Evolutionary conservation across 1,140 invertebrate genomes (phyloP).

Genomic region (Anastrepha obliqua): DNA sequence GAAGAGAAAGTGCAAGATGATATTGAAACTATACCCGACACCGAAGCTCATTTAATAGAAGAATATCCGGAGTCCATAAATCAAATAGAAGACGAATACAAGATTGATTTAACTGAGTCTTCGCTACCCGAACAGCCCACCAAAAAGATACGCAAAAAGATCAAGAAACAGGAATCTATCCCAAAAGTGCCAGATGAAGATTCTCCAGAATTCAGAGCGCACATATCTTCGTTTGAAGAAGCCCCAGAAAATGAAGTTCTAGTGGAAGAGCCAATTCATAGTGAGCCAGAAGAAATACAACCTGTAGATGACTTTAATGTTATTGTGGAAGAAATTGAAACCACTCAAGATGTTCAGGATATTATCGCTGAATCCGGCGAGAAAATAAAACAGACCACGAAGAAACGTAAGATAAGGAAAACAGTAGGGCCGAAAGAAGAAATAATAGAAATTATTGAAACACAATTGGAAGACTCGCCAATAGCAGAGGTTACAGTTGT

Average conservation of each 20-base stretch:
- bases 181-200: neutral
- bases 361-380: slow-evolving; percentile 71
- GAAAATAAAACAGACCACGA: slow-evolving; percentile 65
- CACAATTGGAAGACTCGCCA: slow-evolving; percentile 70
- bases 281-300: slow-evolving; percentile 57
- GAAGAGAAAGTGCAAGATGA: neutral
- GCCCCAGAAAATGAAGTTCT: neutral
- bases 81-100: neutral
- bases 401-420: slow-evolving; percentile 69
- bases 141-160: slow-evolving; percentile 1
- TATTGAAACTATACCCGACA: neutral
- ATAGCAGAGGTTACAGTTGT: slow-evolving; percentile 55
- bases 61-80: neutral
- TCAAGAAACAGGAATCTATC: slow-evolving; percentile 11
- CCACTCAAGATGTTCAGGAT: slow-evolving; percentile 62
- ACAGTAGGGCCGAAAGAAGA: slow-evolving; percentile 73
- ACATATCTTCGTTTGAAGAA: slow-evolving; percentile 48
- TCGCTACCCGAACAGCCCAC: neutral
- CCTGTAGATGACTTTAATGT: slow-evolving; percentile 42
- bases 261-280: slow-evolving; percentile 37
- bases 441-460: slow-evolving; percentile 74
- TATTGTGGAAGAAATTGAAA: slow-evolving; percentile 52
- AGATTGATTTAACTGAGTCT: neutral
- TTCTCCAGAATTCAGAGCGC: neutral
- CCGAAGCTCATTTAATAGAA: too few species aligned